Conservation (phyloP, 1,140 invertebrate genomes). For the Bombus ignitus region DNA sequence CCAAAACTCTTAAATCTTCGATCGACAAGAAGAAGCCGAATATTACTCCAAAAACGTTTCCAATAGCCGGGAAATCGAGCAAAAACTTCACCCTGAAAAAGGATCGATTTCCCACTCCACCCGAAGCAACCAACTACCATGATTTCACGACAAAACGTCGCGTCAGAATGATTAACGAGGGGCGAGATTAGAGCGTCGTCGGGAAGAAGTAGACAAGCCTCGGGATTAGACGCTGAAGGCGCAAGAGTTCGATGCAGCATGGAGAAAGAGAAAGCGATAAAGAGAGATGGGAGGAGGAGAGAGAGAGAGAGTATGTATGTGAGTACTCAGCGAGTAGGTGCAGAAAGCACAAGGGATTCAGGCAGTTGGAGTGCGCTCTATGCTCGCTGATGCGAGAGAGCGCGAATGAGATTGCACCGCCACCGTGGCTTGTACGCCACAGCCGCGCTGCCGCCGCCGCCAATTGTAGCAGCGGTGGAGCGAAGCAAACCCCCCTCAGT, state of each 20-base stretch:
- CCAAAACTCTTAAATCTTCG: not conserved
- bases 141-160: conserved; percentile 1
- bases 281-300: not conserved
- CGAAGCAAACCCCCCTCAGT: conserved; percentile 36
- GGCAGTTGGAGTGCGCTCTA: conserved; percentile 55
- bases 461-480: conserved; percentile 71
- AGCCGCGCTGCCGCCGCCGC: conserved; percentile 42
- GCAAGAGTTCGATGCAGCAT: conserved; percentile 34
- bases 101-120: not conserved
- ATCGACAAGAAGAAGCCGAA: not conserved
- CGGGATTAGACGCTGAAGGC: conserved; percentile 26
- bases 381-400: conserved; percentile 74
- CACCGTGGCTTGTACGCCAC: conserved; percentile 59
- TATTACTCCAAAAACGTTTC: not conserved
- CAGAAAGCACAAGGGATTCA: conserved; percentile 59
- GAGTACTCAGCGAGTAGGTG: conserved; percentile 47
- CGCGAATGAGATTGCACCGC: conserved; percentile 77
- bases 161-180: conserved; percentile 37
- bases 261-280: conserved; percentile 26
- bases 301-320: conserved; percentile 8
- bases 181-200: conserved; percentile 30
- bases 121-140: not conserved
- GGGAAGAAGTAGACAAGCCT: conserved; percentile 33
- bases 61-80: not conserved
- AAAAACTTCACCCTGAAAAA: not conserved